These are phyloP conservation scores for Coreoperca whiteheadi DNA, from an alignment of 2,113 vertebrate genomes.

Conservation along the genomic window DNA sequence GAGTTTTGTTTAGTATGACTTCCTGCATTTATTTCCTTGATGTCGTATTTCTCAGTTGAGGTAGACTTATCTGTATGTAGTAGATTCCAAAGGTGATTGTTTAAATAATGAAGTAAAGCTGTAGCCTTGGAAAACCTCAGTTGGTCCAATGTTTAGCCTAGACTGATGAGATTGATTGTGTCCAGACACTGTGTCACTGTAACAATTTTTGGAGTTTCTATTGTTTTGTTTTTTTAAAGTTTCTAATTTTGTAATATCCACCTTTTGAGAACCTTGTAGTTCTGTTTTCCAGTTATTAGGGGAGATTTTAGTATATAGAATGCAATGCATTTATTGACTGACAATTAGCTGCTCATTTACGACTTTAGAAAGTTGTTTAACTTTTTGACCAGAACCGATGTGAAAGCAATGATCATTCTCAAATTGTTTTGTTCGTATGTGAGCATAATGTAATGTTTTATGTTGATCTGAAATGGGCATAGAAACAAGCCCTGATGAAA, in stretches of 20 bases:
- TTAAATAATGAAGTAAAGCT: conserved; percentile 56
- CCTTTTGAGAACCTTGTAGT: conserved; percentile 28
- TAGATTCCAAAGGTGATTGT: conserved; percentile 74
- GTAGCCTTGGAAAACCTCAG: conserved; percentile 63
- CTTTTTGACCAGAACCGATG: conserved; percentile 49
- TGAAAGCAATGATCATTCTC: conserved; percentile 44
- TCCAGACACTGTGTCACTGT: conserved; percentile 53
- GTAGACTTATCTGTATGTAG: conserved; percentile 80
- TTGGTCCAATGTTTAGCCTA: conserved; percentile 60
- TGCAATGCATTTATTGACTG: conserved; percentile 41
- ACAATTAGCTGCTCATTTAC: conserved; percentile 32
- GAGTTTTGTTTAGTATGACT: conserved; percentile 74
- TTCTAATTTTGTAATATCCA: conserved; percentile 38
- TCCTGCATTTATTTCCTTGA: conserved; percentile 83
- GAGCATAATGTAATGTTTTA: conserved; percentile 36
- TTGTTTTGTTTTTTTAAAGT: conserved; percentile 49
- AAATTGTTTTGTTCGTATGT: conserved; percentile 33
- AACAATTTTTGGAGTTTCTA: conserved; percentile 31
- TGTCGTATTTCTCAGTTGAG: conserved; percentile 75
- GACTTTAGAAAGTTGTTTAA: conserved; percentile 41
- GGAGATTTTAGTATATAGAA: conserved; percentile 42
- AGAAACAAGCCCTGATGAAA: conserved; percentile 2
- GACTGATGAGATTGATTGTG: conserved; percentile 40
- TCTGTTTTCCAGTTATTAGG: conserved; percentile 47
- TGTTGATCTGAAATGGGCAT: conserved; percentile 32